Evolutionary conservation across 2,888 invertebrate genomes (phyloP), one percentile per base, ranked within the genome.

Genomic region (Cotesia congregata): DNA sequence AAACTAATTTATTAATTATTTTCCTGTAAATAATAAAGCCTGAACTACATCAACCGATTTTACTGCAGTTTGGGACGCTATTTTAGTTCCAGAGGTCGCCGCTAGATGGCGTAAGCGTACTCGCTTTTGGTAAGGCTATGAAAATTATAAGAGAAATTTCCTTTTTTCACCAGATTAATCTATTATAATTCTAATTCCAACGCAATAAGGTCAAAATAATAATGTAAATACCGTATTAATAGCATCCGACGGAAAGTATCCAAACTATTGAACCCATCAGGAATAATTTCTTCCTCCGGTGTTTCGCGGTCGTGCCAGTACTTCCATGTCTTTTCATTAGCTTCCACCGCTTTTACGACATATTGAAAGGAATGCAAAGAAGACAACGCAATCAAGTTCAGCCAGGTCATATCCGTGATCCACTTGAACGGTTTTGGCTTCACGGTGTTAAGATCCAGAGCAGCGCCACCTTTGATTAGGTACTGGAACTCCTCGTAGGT

Each of bases 391-490:
- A 98, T 98, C 80, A 98, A 91, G 91, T 98, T 98, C 61, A 98
- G 90, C 98, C 98, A 98, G 0, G 98, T 97, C 80, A 98, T 96
- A 85, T 98, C 98, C 74, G 97, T 91, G 84, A 98, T 97, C 98
- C 98, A 98, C 83, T 93, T 93, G 86, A 97, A 97, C 0, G 98
- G 98, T 90, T 98, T 98, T 0, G 97, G 96, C 1, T 94, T 92
- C 0, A 98, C 98, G 2, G 97, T 96, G 89, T 98, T 97, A 74
- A 98, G 90, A 89, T 98, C 98, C 77, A 98, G 90, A 0, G 98
- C 97, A 7, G 98, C 98, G 0, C 98, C 98, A 60, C 98, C 98
- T 91, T 98, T 98, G 76, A 98, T 97, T 83, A 98, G 97, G 0
- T 96, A 95, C 93, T 96, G 94, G 88, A 98, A 98, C 90, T 98